Conservation (phyloP, 2,888 invertebrate genomes). For the Trissoscelio sp. region DNA sequence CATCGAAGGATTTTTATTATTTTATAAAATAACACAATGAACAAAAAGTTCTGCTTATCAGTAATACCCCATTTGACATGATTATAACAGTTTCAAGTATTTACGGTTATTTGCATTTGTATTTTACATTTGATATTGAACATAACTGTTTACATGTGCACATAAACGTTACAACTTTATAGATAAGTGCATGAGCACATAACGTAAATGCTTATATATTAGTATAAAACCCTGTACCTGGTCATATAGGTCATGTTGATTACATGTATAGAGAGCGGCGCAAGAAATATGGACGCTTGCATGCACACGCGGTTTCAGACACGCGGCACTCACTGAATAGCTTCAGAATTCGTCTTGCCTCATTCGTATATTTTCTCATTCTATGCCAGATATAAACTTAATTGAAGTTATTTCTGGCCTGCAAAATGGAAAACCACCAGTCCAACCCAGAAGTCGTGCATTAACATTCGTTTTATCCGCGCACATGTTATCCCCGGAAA, state of each 20-base stretch:
- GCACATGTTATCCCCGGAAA: constrained; percentile 11
- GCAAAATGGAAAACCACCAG: constrained; percentile 50
- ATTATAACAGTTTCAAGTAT: background rate
- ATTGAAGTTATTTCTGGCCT: constrained; percentile 59
- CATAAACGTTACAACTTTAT: constrained; percentile 19
- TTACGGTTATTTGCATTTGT: constrained; percentile 27
- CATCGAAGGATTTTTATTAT: too few relatives aligned
- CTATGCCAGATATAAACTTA: constrained; percentile 51
- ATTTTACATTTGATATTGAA: constrained; percentile 19
- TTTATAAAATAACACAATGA: too few relatives aligned
- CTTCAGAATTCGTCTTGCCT: constrained; percentile 47
- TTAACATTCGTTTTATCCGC: constrained; percentile 26
- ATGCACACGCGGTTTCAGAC: constrained; percentile 36
- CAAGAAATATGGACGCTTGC: constrained; percentile 29
- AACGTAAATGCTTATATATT: constrained; percentile 27
- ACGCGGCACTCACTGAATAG: constrained; percentile 31
- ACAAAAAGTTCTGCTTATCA: constrained; percentile 13
- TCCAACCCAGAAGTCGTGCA: constrained; percentile 13
- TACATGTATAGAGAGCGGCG: constrained; percentile 20
- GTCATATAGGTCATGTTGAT: constrained; percentile 41
- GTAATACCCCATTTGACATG: background rate
- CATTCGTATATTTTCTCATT: constrained; percentile 51
- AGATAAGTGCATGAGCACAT: constrained; percentile 31
- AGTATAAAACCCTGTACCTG: constrained; percentile 1
- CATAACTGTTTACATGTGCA: constrained; percentile 10